Evolutionary conservation across 2,888 invertebrate species (phyloP).

Genomic region (Metopia argyrocephala): DNA sequence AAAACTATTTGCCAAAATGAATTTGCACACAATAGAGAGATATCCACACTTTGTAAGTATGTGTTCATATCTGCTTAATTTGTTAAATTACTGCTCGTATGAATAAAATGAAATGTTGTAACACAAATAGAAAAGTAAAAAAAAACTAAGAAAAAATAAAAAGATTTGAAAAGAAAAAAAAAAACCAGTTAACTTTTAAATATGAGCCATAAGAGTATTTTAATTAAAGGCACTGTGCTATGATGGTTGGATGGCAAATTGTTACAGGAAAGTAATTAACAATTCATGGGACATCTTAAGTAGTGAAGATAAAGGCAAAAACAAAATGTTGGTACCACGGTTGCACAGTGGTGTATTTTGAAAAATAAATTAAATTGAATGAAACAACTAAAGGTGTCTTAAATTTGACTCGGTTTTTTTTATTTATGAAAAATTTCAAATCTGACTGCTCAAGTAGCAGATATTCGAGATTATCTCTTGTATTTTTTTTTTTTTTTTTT

Average conservation of each 20-base stretch:
- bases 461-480: no score
- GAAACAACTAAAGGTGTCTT: no score
- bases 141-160: neutral
- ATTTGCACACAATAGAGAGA: neutral
- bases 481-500: no score
- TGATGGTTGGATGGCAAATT: neutral
- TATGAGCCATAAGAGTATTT: constrained; percentile 30
- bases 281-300: neutral
- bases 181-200: constrained; percentile 32
- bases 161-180: neutral
- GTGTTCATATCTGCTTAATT: no score
- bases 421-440: no score
- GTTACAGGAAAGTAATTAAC: neutral
- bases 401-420: no score
- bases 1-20: constrained; percentile 3
- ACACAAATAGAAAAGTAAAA: no score
- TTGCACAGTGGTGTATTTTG: no score
- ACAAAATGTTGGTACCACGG: neutral
- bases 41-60: no score
- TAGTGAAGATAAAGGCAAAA: neutral
- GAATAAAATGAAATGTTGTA: no score
- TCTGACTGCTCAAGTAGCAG: no score
- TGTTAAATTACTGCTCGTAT: constrained; percentile 18
- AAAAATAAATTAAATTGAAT: no score
- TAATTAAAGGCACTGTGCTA: constrained; percentile 54